phyloP scores from a whole-genome alignment of 2,888 invertebrate species.

The Cremastinae sp. region DNA sequence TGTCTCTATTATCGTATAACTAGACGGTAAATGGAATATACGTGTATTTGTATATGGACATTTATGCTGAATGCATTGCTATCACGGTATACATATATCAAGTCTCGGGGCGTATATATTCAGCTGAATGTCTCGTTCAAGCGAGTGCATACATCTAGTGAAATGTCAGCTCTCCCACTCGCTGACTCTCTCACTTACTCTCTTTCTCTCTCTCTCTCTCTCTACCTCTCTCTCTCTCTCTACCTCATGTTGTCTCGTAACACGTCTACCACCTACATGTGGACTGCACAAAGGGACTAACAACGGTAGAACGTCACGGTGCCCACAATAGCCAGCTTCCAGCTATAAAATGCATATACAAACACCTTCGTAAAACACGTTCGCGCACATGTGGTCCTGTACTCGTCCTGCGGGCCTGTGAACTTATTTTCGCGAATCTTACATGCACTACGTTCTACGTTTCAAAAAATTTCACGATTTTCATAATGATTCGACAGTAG shows the following conservation, averaged over 20 bases:
- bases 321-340: constrained; percentile 29
- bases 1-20: constrained; percentile 65
- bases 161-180: constrained; percentile 8
- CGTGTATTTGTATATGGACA: too few relatives aligned
- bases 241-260: constrained; percentile 38
- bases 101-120: constrained; percentile 45
- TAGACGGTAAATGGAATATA: too few relatives aligned
- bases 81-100: constrained; percentile 53
- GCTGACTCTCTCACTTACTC: not conserved
- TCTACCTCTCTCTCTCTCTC: constrained; percentile 30
- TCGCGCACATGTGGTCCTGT: too few relatives aligned
- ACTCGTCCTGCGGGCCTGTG: too few relatives aligned
- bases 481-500: too few relatives aligned
- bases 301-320: constrained; percentile 41
- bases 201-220: constrained; percentile 41
- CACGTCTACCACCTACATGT: constrained; percentile 41
- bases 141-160: constrained; percentile 50
- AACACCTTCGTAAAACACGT: constrained; percentile 3
- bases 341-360: constrained; percentile 42
- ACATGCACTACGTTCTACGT: too few relatives aligned
- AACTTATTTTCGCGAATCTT: too few relatives aligned
- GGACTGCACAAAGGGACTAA: constrained; percentile 49
- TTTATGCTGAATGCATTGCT: constrained; percentile 3
- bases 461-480: too few relatives aligned
- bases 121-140: constrained; percentile 39